Conservation (phyloP, 2,888 invertebrate genomes). For the Cecidostiba fungosa region DNA sequence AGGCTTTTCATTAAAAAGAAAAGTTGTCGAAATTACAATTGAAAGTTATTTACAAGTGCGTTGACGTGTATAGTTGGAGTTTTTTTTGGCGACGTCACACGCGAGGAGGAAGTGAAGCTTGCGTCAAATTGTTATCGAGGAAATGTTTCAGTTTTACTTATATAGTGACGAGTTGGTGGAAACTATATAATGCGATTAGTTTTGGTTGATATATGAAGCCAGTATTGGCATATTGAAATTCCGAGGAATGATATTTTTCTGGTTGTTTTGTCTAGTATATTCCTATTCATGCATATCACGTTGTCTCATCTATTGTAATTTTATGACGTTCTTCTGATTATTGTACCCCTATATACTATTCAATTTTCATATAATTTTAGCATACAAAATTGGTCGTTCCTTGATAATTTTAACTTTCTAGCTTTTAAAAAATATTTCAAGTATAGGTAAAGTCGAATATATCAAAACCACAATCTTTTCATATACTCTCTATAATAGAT, state of each 20-base stretch:
- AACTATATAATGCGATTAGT: neutral
- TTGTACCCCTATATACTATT: too few species aligned
- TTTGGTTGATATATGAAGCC: neutral
- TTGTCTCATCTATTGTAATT: neutral
- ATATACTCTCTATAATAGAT: too few species aligned
- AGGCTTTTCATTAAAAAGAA: constrained; percentile 24
- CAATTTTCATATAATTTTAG: too few species aligned
- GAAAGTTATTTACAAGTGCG: constrained; percentile 22
- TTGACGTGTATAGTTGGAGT: neutral
- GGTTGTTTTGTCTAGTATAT: neutral
- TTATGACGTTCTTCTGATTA: neutral
- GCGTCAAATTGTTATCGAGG: too few species aligned
- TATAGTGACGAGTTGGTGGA: neutral
- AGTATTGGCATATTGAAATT: neutral
- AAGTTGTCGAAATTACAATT: constrained; percentile 36
- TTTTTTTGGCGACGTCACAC: neutral
- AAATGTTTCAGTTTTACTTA: neutral
- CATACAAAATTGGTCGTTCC: too few species aligned
- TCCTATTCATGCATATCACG: neutral
- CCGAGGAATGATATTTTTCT: neutral
- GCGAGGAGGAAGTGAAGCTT: neutral
- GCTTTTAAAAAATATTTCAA: too few species aligned
- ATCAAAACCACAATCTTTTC: too few species aligned
- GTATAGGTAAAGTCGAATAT: too few species aligned
- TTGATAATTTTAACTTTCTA: too few species aligned